These are phyloP conservation scores for Aricia artaxerxes DNA, from an alignment of 2,888 invertebrate genomes.

Conservation along the genomic window DNA sequence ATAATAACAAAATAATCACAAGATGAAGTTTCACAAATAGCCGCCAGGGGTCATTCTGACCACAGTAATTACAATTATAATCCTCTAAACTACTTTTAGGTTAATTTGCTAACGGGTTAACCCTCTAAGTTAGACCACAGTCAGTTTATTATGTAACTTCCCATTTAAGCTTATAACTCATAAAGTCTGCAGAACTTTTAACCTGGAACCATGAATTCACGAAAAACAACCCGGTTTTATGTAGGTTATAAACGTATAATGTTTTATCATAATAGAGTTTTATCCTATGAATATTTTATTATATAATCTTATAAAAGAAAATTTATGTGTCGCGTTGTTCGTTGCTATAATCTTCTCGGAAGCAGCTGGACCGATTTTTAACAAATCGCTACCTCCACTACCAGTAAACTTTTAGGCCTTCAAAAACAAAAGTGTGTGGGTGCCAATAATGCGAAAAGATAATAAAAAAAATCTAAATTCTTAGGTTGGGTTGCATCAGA, in stretches of 20 bases:
- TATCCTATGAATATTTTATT: not conserved
- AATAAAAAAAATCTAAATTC: no score
- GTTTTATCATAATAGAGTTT: not conserved
- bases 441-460: no score
- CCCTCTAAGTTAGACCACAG: not conserved
- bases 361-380: no score
- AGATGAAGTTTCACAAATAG: not conserved
- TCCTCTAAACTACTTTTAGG: slow-evolving; percentile 1
- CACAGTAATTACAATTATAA: slow-evolving; percentile 7
- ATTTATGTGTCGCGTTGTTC: no score
- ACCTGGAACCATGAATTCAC: not conserved
- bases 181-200: slow-evolving; percentile 13
- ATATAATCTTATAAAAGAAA: no score
- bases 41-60: not conserved
- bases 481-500: no score
- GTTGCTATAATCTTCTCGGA: no score
- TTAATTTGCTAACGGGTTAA: slow-evolving; percentile 5
- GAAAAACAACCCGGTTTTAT: slow-evolving; percentile 1
- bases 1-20: not conserved
- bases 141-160: not conserved
- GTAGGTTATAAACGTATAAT: slow-evolving; percentile 2
- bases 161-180: slow-evolving; percentile 17
- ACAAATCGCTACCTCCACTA: no score
- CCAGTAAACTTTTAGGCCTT: no score
- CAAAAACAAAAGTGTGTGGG: no score